Percentiles rank a stretch among this genome's conserved stretches.
phyloP scores from a whole-genome alignment of 2,797 vertebrate species.

The Pelochelys cantorii region DNA sequence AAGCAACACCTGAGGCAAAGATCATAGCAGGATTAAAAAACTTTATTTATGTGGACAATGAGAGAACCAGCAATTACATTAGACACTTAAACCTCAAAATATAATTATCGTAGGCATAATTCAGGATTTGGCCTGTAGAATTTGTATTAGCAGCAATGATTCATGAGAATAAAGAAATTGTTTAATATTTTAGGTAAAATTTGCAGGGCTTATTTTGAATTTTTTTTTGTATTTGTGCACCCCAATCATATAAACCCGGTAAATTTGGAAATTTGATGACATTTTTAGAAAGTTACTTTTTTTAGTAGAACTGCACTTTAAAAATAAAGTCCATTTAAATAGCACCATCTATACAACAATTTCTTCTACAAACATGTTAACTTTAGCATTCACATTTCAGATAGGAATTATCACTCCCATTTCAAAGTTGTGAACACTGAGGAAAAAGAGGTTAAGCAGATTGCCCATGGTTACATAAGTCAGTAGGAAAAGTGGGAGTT shows the following conservation, averaged over 20 bases:
- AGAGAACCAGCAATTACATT: not conserved
- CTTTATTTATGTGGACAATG: not conserved
- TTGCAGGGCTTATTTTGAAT: not conserved
- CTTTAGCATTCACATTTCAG: conserved; percentile 5
- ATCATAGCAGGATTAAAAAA: not conserved
- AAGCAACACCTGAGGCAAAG: not conserved
- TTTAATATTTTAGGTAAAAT: not conserved
- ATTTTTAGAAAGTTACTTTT: conserved; percentile 35
- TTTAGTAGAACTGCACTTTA: conserved; percentile 49
- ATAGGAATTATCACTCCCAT: not conserved
- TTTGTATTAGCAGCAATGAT: not conserved
- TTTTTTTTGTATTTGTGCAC: conserved; percentile 60
- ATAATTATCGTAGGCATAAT: not conserved
- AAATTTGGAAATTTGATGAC: not conserved
- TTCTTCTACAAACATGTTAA: not conserved
- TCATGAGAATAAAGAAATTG: not conserved
- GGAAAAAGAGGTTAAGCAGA: conserved; percentile 32
- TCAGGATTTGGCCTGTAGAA: not conserved
- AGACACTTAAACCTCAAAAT: not conserved
- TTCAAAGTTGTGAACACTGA: conserved; percentile 11
- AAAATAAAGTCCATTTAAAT: not conserved
- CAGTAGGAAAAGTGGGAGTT: not conserved
- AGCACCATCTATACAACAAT: not conserved
- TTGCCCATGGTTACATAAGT: not conserved
- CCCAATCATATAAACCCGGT: conserved; percentile 52